Evolutionary conservation across 2,888 invertebrate species (phyloP).

Genomic region (Clostera curtula): DNA sequence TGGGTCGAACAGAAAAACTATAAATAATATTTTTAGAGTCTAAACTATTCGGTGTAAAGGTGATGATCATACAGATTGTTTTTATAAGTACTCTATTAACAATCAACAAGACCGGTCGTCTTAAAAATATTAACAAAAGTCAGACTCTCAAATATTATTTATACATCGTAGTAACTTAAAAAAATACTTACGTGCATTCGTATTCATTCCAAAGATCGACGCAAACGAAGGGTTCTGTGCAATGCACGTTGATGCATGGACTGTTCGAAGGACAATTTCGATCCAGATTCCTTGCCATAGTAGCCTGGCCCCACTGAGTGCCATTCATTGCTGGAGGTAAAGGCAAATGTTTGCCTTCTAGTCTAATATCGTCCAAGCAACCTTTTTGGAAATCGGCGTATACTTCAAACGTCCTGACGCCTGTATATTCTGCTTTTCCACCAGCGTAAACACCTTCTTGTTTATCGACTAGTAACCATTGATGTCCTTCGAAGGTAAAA

Average conservation of each 20-base stretch:
- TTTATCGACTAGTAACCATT: constrained; percentile 93
- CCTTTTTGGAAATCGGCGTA: constrained; percentile 96
- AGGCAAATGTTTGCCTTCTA: constrained; percentile 96
- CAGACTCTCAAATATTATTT: no score
- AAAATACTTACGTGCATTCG: constrained; percentile 99
- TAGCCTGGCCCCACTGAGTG: constrained; percentile 96
- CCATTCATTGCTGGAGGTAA: constrained; percentile 96
- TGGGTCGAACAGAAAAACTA: constrained; percentile 13
- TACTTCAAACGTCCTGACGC: constrained; percentile 94
- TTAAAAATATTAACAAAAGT: no score
- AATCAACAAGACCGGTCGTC: no score
- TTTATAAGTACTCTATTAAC: no score
- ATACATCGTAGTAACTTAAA: no score
- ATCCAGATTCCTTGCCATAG: constrained; percentile 93
- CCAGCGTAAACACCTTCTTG: constrained; percentile 97
- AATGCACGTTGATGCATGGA: constrained; percentile 95
- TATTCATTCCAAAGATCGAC: constrained; percentile 98
- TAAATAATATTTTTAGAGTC: constrained; percentile 2
- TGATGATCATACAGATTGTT: no score
- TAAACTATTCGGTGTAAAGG: no score
- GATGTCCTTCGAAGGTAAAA: constrained; percentile 91
- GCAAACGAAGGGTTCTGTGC: constrained; percentile 94
- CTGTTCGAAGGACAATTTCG: constrained; percentile 96
- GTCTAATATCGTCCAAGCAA: constrained; percentile 81
- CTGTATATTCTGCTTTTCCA: constrained; percentile 96